Percentiles rank a stretch among this genome's conserved stretches.
Conservation (phyloP, 2,797 vertebrate genomes). For the Nasua narica region DNA sequence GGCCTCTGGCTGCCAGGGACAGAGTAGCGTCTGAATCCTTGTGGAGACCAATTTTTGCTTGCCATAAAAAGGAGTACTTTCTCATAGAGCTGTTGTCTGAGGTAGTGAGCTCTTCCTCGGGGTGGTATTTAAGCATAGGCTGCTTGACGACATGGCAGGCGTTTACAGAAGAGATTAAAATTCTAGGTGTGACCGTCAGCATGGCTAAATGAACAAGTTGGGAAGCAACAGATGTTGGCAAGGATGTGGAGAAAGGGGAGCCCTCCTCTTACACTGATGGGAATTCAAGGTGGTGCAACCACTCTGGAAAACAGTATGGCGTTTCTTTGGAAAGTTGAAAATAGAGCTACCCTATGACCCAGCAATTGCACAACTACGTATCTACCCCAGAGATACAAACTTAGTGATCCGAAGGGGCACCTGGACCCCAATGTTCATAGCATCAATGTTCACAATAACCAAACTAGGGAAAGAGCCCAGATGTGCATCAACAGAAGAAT, state of each 20-base stretch:
- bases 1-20: fast-evolving
- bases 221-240: neutral
- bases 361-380: neutral
- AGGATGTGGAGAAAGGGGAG: neutral
- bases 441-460: neutral
- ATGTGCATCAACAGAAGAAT: neutral
- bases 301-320: neutral
- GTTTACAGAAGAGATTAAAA: neutral
- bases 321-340: neutral
- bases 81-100: neutral
- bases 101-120: neutral
- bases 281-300: neutral
- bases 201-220: neutral
- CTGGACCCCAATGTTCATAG: neutral
- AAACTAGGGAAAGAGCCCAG: neutral
- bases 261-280: neutral
- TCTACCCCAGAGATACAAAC: neutral
- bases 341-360: neutral
- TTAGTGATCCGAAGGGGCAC: neutral
- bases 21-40: neutral
- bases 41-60: neutral
- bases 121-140: neutral
- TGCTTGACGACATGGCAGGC: neutral
- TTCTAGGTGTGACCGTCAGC: neutral
- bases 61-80: neutral